These are phyloP conservation scores for Axea sp. DNA, from an alignment of 2,888 invertebrate species.

Conservation along the genomic window DNA sequence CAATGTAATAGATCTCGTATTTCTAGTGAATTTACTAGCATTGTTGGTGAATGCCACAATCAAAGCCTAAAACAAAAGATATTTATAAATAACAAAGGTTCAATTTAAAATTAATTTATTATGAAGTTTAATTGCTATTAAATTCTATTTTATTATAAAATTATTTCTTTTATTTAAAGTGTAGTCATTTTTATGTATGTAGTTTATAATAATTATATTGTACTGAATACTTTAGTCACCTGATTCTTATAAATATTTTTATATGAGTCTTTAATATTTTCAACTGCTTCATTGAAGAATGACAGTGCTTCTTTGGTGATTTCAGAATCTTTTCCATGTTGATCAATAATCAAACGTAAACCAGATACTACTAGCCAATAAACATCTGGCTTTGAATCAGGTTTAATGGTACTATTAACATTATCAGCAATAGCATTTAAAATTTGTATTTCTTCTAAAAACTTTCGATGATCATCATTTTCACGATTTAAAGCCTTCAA, in stretches of 20 bases:
- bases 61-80: constrained; percentile 78
- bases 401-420: constrained; percentile 80
- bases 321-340: constrained; percentile 84
- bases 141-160: too few species aligned
- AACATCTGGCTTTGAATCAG: constrained; percentile 83
- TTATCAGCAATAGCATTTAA: constrained; percentile 82
- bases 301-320: constrained; percentile 84
- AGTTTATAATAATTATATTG: too few species aligned
- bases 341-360: constrained; percentile 83
- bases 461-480: constrained; percentile 83
- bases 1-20: constrained; percentile 67
- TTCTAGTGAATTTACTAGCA: constrained; percentile 80
- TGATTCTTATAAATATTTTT: constrained; percentile 76
- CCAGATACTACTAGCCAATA: constrained; percentile 84
- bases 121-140: too few species aligned
- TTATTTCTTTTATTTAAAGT: too few species aligned
- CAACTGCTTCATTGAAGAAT: constrained; percentile 81
- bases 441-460: constrained; percentile 83
- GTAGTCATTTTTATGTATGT: too few species aligned
- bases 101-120: too few species aligned
- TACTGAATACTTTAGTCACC: constrained; percentile 64
- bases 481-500: constrained; percentile 68
- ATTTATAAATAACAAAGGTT: background rate
- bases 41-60: constrained; percentile 85
- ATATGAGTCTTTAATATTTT: constrained; percentile 74